A percentile compares a stretch with the other conserved stretches of the same genome.
These are phyloP conservation scores for Sitophilus oryzae DNA, from an alignment of 1,140 invertebrate genomes.

Conservation along the genomic window DNA sequence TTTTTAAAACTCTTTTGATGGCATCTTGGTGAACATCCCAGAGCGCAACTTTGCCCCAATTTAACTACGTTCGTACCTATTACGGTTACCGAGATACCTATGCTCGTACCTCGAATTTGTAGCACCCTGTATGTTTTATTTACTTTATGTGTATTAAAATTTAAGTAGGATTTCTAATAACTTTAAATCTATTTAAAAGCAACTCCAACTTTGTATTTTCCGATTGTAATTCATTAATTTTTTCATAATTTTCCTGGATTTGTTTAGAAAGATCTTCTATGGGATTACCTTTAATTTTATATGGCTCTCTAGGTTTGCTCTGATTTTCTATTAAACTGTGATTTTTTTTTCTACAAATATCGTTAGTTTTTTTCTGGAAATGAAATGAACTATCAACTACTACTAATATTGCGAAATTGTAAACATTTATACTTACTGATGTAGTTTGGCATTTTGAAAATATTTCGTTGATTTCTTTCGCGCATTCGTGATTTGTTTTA, in stretches of 20 bases:
- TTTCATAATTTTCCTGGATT: conserved; percentile 31
- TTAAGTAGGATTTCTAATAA: too few species aligned
- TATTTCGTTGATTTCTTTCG: neutral
- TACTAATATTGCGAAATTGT: too few species aligned
- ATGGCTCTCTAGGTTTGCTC: neutral
- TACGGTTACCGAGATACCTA: too few species aligned
- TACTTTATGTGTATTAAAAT: too few species aligned
- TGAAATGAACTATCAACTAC: too few species aligned
- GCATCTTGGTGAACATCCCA: too few species aligned
- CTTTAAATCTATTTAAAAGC: conserved; percentile 19
- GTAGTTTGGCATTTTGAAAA: conserved; percentile 6
- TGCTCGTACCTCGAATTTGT: too few species aligned
- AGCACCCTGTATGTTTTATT: too few species aligned
- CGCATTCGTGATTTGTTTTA: neutral
- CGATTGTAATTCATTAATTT: conserved; percentile 25
- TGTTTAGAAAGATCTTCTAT: conserved; percentile 29
- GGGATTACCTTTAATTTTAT: conserved; percentile 30
- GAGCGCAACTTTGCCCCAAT: too few species aligned
- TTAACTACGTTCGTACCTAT: too few species aligned
- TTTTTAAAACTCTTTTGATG: too few species aligned
- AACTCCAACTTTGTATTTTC: conserved; percentile 25
- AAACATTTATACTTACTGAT: conserved; percentile 13
- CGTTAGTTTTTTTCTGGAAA: conserved; percentile 3
- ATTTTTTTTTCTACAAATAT: conserved; percentile 2
- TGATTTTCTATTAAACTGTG: neutral